phyloP scores from a whole-genome alignment of 2,888 invertebrate genomes.

The Caenorhabditis uteleia region DNA sequence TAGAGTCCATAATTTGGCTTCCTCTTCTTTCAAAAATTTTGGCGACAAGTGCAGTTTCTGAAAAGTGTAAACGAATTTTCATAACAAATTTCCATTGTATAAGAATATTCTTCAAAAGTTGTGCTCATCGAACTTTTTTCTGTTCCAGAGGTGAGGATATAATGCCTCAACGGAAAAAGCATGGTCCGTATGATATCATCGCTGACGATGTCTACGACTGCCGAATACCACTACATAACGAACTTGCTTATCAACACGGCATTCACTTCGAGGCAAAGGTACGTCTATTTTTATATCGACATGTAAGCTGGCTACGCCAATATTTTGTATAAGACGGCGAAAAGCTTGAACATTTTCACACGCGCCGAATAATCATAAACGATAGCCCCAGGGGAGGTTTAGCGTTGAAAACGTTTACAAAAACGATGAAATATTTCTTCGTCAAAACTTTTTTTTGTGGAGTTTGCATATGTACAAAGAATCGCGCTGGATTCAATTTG shows the following conservation, averaged over 20 bases:
- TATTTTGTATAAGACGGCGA: no score
- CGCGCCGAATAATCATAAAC: not conserved
- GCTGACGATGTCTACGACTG: conserved; percentile 94
- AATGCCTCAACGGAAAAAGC: conserved; percentile 60
- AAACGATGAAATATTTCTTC: conserved; percentile 1
- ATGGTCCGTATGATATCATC: conserved; percentile 83
- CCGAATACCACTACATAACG: conserved; percentile 92
- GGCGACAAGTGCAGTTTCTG: not conserved
- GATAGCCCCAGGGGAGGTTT: conserved; percentile 1
- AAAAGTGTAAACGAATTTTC: not conserved
- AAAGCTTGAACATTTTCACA: no score
- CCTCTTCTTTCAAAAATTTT: not conserved
- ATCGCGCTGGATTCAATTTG: no score
- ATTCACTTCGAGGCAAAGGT: conserved; percentile 98
- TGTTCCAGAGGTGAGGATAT: conserved; percentile 41
- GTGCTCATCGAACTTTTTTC: not conserved
- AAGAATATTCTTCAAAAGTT: not conserved
- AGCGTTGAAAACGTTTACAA: not conserved
- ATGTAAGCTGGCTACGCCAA: no score
- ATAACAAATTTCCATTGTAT: not conserved
- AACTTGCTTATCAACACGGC: conserved; percentile 95
- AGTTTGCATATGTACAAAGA: no score
- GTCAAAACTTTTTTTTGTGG: conserved; percentile 1
- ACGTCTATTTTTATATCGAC: conserved; percentile 42
- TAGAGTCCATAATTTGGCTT: not conserved